Evolutionary conservation across 1,140 invertebrate genomes (phyloP), one percentile per base, ranked within the genome.

Genomic region (Goniozus legneri): DNA sequence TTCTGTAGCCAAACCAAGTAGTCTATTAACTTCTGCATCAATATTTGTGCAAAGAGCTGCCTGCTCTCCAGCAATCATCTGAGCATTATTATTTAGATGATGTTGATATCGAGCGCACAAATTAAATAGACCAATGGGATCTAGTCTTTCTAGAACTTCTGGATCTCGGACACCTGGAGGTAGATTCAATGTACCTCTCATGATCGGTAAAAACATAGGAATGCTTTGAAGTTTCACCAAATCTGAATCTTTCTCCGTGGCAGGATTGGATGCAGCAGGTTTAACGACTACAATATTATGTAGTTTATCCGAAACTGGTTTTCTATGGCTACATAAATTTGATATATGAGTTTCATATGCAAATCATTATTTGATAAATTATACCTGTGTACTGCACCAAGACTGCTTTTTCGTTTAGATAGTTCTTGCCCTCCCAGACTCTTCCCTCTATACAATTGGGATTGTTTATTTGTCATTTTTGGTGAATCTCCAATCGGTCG

Each of bases 181-280:
- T 34, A 93, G 75, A 50, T 91, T 92, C 2, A 95, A 69, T 0
- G 92, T 92, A 7, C 90, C 91, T 32, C 91, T 71, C 83, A 97
- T 91, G 16, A 97, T 93, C 1, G 94, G 94, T 38, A 95, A 73
- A 69, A 97, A 96, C 71, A 91, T 89, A 8, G 93, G 92, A 55
- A 96, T 92, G 55, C 79, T 86, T 74, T 88, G 73, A 2, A 96
- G 68, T 55, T 86, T 82, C 12, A 84, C 73, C 34, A 94, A 78
- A 64, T 95, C 90, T 2, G 88, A 84, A 76, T 95, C 92, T 51
- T 85, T 84, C 56, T 87, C 88, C 34, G 79, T 71, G 31, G 78
- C 79, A 36, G 69, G 82, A 52, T 81, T 77, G 3, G 73, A 73
- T 13, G 70, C 49, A 0, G 88, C 87, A 37, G 85, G 80, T 49